Evolutionary conservation across 1,140 invertebrate genomes (phyloP).

Genomic region (Drosophila trapezifrons): DNA sequence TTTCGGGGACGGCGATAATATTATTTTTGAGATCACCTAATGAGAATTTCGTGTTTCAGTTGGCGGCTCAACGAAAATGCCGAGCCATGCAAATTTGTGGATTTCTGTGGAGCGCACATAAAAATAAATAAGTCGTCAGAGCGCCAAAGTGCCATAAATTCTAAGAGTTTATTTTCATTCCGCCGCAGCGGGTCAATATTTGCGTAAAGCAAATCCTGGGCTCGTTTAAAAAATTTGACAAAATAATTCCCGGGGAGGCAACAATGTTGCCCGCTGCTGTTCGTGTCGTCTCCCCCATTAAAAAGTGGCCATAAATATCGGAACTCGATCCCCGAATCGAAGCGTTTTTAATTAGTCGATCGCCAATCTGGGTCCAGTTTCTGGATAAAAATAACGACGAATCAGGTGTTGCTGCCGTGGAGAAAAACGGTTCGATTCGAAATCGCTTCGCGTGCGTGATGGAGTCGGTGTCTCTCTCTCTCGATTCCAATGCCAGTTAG

Average conservation of each 20-base stretch:
- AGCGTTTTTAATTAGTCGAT: slow-evolving; percentile 63
- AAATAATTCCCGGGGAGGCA: slow-evolving; percentile 59
- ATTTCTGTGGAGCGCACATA: slow-evolving; percentile 54
- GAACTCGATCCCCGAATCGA: slow-evolving; percentile 5
- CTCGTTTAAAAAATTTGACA: slow-evolving; percentile 66
- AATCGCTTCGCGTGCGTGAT: slow-evolving; percentile 33
- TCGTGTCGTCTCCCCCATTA: slow-evolving; percentile 35
- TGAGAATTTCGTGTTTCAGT: slow-evolving; percentile 75
- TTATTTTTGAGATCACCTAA: slow-evolving; percentile 62
- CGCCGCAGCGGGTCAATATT: slow-evolving; percentile 67
- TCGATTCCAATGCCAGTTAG: slow-evolving; percentile 29
- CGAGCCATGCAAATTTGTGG: slow-evolving; percentile 69
- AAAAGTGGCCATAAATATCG: slow-evolving; percentile 59
- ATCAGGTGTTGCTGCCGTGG: slow-evolving; percentile 62
- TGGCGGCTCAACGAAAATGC: slow-evolving; percentile 65
- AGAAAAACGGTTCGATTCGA: slow-evolving; percentile 27
- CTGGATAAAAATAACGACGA: slow-evolving; percentile 50
- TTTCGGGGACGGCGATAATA: slow-evolving; percentile 38
- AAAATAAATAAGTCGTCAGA: slow-evolving; percentile 64
- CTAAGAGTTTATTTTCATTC: slow-evolving; percentile 74
- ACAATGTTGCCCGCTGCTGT: slow-evolving; percentile 50
- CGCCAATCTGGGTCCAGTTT: slow-evolving; percentile 17
- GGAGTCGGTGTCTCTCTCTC: slow-evolving; percentile 23
- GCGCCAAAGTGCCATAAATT: slow-evolving; percentile 71
- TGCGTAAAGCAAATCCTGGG: slow-evolving; percentile 64